Conservation (phyloP, 1,140 invertebrate genomes). For the Aphidius ervi region DNA sequence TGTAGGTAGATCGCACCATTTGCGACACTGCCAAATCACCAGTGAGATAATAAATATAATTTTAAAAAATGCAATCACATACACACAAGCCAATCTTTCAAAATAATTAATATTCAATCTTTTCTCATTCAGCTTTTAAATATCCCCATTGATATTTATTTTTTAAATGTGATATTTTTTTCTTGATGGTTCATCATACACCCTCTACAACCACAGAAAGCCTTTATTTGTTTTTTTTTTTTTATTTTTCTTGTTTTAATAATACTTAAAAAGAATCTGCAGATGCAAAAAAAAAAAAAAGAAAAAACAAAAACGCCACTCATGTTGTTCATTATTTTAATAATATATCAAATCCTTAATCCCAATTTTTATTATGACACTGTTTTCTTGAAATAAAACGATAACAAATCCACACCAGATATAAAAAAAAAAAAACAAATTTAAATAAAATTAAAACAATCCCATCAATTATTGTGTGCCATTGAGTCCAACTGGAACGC, state of each 20-base stretch:
- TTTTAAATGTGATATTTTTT: slow-evolving; percentile 3
- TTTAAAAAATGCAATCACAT: slow-evolving; percentile 15
- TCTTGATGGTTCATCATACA: slow-evolving; percentile 7
- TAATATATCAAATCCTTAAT: slow-evolving; percentile 6
- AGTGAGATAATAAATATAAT: slow-evolving; percentile 15
- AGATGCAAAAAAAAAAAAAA: slow-evolving; percentile 9
- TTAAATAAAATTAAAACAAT: neutral
- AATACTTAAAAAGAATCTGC: slow-evolving; percentile 10
- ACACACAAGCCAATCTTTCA: slow-evolving; percentile 13
- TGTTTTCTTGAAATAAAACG: neutral
- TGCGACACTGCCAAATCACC: slow-evolving; percentile 49
- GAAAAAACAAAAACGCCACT: slow-evolving; percentile 12
- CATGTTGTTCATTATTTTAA: slow-evolving; percentile 10
- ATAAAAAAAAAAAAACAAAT: too few species aligned
- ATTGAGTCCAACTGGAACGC: slow-evolving; percentile 19
- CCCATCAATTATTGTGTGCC: slow-evolving; percentile 15
- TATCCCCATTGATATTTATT: slow-evolving; percentile 8
- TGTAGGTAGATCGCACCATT: slow-evolving; percentile 47
- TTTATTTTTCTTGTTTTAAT: too few species aligned
- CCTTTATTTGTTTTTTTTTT: slow-evolving; percentile 6
- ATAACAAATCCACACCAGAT: too few species aligned
- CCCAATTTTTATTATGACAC: neutral
- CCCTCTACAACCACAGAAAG: slow-evolving; percentile 27
- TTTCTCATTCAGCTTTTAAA: slow-evolving; percentile 3
- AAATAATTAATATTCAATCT: neutral